Conservation (phyloP, 2,113 vertebrate species). For the Oreocharis arfaki region DNA sequence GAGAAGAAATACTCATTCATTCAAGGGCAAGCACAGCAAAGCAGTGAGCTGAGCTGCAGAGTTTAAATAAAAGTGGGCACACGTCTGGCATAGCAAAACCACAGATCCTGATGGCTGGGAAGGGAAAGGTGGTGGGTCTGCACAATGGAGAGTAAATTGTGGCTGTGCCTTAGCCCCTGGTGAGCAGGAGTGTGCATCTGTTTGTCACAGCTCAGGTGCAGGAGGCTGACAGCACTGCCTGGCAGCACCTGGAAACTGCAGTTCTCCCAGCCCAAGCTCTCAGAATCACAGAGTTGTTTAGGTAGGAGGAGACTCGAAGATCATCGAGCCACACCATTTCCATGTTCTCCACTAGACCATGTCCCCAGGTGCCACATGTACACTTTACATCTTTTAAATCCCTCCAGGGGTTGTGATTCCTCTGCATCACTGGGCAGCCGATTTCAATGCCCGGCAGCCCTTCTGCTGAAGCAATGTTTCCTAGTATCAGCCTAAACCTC, state of each 20-base stretch:
- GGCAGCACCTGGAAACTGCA: neutral
- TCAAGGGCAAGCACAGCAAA: neutral
- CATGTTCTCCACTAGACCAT: neutral
- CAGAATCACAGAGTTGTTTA: neutral
- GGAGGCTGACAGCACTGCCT: neutral
- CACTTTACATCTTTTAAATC: too few relatives aligned
- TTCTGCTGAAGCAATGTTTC: neutral
- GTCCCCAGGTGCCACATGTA: neutral
- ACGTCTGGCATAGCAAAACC: neutral
- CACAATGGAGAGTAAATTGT: too few relatives aligned
- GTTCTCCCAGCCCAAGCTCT: neutral
- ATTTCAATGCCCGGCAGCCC: neutral
- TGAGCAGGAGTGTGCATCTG: neutral
- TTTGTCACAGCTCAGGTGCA: fast-evolving
- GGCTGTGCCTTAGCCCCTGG: neutral
- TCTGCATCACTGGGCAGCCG: neutral
- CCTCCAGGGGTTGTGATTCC: too few relatives aligned
- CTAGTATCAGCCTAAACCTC: too few relatives aligned
- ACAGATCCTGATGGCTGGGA: neutral
- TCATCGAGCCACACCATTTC: neutral
- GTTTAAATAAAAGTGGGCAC: neutral
- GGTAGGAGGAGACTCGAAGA: neutral
- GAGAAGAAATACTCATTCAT: neutral
- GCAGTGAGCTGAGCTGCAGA: neutral
- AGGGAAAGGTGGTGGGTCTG: neutral